Conservation (phyloP, 2,888 invertebrate species). For the Polyploca ridens region DNA sequence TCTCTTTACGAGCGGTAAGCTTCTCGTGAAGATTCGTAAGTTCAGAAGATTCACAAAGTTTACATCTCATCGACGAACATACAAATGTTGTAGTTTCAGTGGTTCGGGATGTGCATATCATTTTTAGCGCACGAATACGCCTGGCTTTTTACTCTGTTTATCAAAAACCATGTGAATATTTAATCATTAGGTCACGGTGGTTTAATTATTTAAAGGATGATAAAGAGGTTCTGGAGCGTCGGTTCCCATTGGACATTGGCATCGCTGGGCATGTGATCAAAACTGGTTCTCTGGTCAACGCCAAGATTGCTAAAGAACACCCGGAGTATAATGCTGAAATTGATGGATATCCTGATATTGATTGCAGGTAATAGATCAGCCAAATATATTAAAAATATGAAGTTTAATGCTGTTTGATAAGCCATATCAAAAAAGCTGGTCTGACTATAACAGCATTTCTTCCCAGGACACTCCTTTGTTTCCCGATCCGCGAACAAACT, state of each 20-base stretch:
- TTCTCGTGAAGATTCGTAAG: no score
- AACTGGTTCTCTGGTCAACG: conserved; percentile 90
- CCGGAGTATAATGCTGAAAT: conserved; percentile 89
- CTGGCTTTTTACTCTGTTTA: background rate
- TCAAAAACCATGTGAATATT: no score
- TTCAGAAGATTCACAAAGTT: no score
- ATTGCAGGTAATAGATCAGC: conserved; percentile 83
- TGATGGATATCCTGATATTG: conserved; percentile 90
- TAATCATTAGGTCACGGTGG: background rate
- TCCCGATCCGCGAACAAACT: conserved; percentile 91
- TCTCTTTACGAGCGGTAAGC: background rate
- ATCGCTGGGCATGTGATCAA: conserved; percentile 91
- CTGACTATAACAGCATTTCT: no score
- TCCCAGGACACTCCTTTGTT: conserved; percentile 90
- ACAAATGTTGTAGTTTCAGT: no score
- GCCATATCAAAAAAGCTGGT: no score
- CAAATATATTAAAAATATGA: background rate
- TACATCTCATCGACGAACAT: no score
- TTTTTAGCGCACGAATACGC: no score
- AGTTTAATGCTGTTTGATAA: no score
- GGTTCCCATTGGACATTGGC: conserved; percentile 78
- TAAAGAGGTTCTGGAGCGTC: conserved; percentile 47
- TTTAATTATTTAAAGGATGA: background rate
- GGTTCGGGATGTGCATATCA: no score
- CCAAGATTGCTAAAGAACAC: conserved; percentile 89